Percentiles rank a stretch among this genome's conserved stretches.
Evolutionary conservation across 2,113 vertebrate genomes (phyloP).

Genomic region (Girardinichthys multiradiatus): DNA sequence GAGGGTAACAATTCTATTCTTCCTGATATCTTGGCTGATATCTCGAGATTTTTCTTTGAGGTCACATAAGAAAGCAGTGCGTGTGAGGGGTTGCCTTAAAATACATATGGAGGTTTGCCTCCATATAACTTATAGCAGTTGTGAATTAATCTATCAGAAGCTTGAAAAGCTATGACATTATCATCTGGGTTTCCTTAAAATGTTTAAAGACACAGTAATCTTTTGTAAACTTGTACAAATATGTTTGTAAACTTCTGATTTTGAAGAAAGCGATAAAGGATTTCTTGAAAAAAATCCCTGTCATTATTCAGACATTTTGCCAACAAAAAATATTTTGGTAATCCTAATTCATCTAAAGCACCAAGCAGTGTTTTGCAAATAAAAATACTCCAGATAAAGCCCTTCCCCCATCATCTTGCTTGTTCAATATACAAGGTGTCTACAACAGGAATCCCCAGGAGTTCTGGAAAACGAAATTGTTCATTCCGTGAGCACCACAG

Average conservation of each 20-base stretch:
- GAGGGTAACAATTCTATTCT: too few species aligned
- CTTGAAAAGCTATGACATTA: background rate
- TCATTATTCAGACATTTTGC: too few species aligned
- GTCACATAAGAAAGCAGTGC: background rate
- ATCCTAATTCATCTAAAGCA: too few species aligned
- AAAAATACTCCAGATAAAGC: conserved; percentile 29
- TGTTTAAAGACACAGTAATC: conserved; percentile 1
- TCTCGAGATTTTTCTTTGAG: background rate
- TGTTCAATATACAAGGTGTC: conserved; percentile 54
- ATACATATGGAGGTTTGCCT: background rate
- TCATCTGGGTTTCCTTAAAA: background rate
- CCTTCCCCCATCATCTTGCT: conserved; percentile 22
- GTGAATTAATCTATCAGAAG: background rate
- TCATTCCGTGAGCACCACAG: conserved; percentile 63
- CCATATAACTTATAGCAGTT: background rate
- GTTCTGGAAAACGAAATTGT: conserved; percentile 64
- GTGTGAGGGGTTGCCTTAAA: background rate
- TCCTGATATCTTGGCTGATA: background rate
- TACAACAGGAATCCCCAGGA: conserved; percentile 59
- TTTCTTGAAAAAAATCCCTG: too few species aligned
- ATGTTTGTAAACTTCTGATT: too few species aligned
- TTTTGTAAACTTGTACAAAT: background rate
- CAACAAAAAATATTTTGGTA: too few species aligned
- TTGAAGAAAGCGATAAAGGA: too few species aligned
- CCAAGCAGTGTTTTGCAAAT: conserved; percentile 24